phyloP scores from a whole-genome alignment of 2,113 vertebrate genomes.

The Vidua macroura region DNA sequence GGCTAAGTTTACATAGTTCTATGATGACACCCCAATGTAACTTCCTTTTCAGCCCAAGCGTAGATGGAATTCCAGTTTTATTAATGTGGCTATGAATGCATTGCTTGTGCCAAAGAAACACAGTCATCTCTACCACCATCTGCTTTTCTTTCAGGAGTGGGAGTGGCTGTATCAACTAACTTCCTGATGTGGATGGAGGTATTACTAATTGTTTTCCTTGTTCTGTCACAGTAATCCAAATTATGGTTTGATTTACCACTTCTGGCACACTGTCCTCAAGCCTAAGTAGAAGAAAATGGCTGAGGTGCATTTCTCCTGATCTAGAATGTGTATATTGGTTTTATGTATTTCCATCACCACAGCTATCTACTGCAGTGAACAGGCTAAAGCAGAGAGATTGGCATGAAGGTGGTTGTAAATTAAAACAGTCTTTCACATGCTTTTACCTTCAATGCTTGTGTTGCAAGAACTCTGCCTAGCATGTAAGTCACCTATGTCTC shows the following conservation, averaged over 20 bases:
- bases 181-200: background rate
- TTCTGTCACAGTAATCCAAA: background rate
- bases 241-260: background rate
- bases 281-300: background rate
- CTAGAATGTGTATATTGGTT: background rate
- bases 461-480: background rate
- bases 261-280: background rate
- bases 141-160: slow-evolving; percentile 17
- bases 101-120: background rate
- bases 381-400: background rate
- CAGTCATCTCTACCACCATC: background rate
- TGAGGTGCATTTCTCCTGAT: background rate
- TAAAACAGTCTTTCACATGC: background rate
- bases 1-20: background rate
- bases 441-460: background rate
- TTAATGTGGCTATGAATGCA: background rate
- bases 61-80: background rate
- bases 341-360: background rate
- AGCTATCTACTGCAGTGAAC: background rate
- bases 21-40: background rate
- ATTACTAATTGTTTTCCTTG: background rate
- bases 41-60: background rate
- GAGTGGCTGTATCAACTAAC: background rate
- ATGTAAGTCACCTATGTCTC: background rate
- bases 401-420: background rate